phyloP scores from a whole-genome alignment of 2,888 invertebrate genomes.

The Temnothorax ravouxi region DNA sequence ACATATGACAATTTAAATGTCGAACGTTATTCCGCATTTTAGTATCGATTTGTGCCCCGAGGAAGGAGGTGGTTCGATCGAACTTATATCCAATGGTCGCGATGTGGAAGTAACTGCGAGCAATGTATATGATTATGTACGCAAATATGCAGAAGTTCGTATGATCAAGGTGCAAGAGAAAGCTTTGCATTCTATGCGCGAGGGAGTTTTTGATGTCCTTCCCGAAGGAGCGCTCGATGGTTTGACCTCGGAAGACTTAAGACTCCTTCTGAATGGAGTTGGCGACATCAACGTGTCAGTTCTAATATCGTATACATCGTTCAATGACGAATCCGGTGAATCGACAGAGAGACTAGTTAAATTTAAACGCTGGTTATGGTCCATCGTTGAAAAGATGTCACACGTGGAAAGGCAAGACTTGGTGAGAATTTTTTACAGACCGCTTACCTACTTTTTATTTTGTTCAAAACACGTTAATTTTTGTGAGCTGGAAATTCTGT shows the following conservation, averaged over 20 bases:
- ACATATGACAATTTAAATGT: background rate
- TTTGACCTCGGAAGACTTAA: conserved; percentile 97
- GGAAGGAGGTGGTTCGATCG: conserved; percentile 96
- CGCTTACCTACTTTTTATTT: background rate
- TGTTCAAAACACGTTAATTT: background rate
- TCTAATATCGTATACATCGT: conserved; percentile 98
- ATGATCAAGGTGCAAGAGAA: conserved; percentile 98
- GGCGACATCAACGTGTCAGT: conserved; percentile 98
- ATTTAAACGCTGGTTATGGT: conserved; percentile 99
- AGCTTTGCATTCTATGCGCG: conserved; percentile 95
- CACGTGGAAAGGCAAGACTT: conserved; percentile 98
- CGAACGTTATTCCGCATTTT: conserved; percentile 71
- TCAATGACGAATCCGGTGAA: conserved; percentile 99
- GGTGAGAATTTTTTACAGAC: conserved; percentile 88
- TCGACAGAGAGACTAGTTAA: conserved; percentile 94
- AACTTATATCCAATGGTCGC: conserved; percentile 95
- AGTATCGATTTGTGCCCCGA: conserved; percentile 97
- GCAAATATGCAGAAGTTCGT: conserved; percentile 97
- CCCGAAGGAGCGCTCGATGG: conserved; percentile 97
- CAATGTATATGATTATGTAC: conserved; percentile 98
- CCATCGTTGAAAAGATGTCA: conserved; percentile 99
- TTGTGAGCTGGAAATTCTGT: background rate
- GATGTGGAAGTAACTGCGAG: conserved; percentile 96
- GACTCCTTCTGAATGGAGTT: conserved; percentile 98
- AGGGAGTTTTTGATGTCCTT: conserved; percentile 98